Evolutionary conservation across 2,888 invertebrate genomes (phyloP), one percentile per base, ranked within the genome.

Genomic region (Sussaba pulchella): DNA sequence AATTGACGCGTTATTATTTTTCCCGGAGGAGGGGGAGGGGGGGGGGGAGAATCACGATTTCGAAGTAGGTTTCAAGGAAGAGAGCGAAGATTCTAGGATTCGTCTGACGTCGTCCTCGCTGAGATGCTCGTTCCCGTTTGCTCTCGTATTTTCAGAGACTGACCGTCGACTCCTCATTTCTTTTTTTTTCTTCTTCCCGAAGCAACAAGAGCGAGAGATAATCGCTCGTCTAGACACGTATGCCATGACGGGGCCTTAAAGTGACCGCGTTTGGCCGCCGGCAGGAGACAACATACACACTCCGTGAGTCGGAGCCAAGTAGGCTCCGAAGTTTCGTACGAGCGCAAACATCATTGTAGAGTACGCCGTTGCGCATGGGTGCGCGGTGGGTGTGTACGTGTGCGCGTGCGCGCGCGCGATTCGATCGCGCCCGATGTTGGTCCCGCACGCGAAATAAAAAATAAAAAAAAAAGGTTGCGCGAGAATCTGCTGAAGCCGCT

Each of bases 1-100:
- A 71, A 71, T 71, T 75, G 75, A 75, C 66, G 70, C 75, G 66
- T 71, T 75, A 75, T 80, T 63, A 75, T 75, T 75, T 80, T 47
- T 50, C n/a, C 21, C 59, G 36, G n/a, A n/a, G n/a, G n/a, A n/a
- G n/a, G n/a, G n/a, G n/a, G n/a, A n/a, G n/a, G n/a, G n/a, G n/a
- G n/a, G n/a, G n/a, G n/a, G n/a, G n/a, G n/a, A n/a, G n/a, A n/a
- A n/a, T n/a, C n/a, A n/a, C n/a, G n/a, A 59, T 17, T 19, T 10
- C 6, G 17, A 57, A 31, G 31, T 14, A 57, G 57, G 36, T 36
- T 59, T 31, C 57, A 36, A 31, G 36, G 26, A 57, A 14, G 14
- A 14, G 3, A 31, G 8, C 5, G 64, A 26, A 10, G 47, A 31
- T 21, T 64, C 12, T 36, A 64, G 31, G 45, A 64, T 26, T 14